Evolutionary conservation across 2,113 vertebrate genomes (phyloP).

Genomic region (Nothocercus julius): DNA sequence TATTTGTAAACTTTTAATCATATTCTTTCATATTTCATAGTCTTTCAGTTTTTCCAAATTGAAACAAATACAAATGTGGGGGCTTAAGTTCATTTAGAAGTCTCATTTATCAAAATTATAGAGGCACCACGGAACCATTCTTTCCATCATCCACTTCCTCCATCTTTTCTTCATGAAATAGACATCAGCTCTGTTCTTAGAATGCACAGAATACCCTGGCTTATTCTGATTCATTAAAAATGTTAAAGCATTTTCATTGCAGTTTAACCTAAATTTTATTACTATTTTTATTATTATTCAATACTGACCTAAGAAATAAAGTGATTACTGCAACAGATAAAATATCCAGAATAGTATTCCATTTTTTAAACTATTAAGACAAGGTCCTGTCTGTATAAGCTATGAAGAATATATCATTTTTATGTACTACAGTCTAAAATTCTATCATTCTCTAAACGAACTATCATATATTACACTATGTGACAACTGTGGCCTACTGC

Average conservation of each 20-base stretch:
- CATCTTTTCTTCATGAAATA: not conserved
- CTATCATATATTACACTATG: not conserved
- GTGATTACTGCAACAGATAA: not conserved
- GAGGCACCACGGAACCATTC: not conserved
- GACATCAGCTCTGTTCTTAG: not conserved
- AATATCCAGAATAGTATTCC: not conserved
- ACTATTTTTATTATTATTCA: not conserved
- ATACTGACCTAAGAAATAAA: not conserved
- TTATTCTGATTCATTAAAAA: not conserved
- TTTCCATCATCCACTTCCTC: not conserved
- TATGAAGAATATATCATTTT: not conserved
- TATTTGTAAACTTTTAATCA: not conserved
- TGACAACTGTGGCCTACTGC: not conserved
- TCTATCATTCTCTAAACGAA: not conserved
- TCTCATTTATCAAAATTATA: not conserved
- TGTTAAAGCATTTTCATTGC: not conserved
- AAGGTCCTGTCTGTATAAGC: not conserved
- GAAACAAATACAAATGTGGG: not conserved
- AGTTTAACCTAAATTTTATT: not conserved
- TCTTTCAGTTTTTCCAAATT: not conserved
- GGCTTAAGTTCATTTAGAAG: not conserved
- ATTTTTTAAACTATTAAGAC: not conserved
- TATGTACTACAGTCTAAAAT: not conserved
- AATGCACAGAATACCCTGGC: not conserved
- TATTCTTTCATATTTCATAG: not conserved